phyloP scores from a whole-genome alignment of 2,888 invertebrate species.

The Clanis bilineata region DNA sequence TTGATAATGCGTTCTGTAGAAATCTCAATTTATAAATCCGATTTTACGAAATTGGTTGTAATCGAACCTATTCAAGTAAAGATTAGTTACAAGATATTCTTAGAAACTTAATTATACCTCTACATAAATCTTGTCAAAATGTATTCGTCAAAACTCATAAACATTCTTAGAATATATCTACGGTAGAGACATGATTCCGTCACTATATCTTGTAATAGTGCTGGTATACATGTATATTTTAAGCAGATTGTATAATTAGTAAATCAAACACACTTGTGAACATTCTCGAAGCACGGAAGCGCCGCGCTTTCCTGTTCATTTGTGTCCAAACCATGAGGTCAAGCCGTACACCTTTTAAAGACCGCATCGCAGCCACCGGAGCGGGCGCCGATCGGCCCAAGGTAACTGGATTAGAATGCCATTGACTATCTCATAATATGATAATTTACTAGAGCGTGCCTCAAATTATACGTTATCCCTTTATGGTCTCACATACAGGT shows the following conservation, averaged over 20 bases:
- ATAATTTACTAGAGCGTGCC: background rate
- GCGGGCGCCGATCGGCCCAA: background rate
- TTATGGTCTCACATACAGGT: background rate
- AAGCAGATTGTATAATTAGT: background rate
- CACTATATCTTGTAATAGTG: no score
- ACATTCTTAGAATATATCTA: no score
- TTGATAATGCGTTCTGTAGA: background rate
- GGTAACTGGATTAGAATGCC: constrained; percentile 13
- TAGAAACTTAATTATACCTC: no score
- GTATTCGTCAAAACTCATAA: no score
- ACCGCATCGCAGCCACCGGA: background rate
- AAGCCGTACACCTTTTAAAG: constrained; percentile 1
- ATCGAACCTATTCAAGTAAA: background rate
- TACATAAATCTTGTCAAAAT: no score
- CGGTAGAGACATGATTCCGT: no score
- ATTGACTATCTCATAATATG: constrained; percentile 1
- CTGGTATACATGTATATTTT: background rate
- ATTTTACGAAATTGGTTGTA: background rate
- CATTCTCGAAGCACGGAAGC: constrained; percentile 24
- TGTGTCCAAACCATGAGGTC: constrained; percentile 1
- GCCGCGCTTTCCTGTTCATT: constrained; percentile 7
- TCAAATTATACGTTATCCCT: background rate
- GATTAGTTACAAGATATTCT: no score
- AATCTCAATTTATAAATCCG: background rate
- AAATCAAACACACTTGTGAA: background rate